Percentiles rank a stretch among this genome's conserved stretches.
Conservation (phyloP, 2,888 invertebrate species). For the Eretmocerus hayati region DNA sequence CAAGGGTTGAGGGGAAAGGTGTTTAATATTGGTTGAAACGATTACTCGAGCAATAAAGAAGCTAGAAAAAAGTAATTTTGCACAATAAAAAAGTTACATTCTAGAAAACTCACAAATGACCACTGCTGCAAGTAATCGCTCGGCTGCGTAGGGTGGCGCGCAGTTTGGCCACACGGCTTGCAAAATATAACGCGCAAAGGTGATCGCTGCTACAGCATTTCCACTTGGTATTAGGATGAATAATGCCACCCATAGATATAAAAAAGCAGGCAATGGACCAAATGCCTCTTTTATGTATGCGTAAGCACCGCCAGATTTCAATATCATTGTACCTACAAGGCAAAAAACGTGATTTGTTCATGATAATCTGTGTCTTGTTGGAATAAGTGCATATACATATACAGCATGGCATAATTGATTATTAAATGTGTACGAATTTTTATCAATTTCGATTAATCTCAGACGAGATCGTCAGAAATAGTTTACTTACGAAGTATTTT, state of each 20-base stretch:
- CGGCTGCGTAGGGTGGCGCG: slow-evolving; percentile 72
- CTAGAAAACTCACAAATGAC: slow-evolving; percentile 70
- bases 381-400: background rate
- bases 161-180: slow-evolving; percentile 83
- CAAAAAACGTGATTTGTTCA: background rate
- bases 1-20: no score
- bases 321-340: slow-evolving; percentile 80
- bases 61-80: background rate
- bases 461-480: no score
- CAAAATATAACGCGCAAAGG: slow-evolving; percentile 87
- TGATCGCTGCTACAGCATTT: slow-evolving; percentile 88
- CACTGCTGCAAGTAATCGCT: slow-evolving; percentile 78
- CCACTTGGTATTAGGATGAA: slow-evolving; percentile 88
- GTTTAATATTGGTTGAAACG: no score
- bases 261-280: slow-evolving; percentile 82
- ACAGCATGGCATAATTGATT: no score
- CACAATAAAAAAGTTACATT: background rate
- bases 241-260: slow-evolving; percentile 90
- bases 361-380: background rate
- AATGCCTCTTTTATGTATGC: slow-evolving; percentile 89
- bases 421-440: no score
- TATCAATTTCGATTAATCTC: no score
- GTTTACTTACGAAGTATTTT: no score
- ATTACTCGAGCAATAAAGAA: no score
- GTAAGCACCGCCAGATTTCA: slow-evolving; percentile 93